Percentiles rank a stretch among this genome's conserved stretches.
Conservation (phyloP, 2,797 vertebrate species). For the Vultur gryphus region DNA sequence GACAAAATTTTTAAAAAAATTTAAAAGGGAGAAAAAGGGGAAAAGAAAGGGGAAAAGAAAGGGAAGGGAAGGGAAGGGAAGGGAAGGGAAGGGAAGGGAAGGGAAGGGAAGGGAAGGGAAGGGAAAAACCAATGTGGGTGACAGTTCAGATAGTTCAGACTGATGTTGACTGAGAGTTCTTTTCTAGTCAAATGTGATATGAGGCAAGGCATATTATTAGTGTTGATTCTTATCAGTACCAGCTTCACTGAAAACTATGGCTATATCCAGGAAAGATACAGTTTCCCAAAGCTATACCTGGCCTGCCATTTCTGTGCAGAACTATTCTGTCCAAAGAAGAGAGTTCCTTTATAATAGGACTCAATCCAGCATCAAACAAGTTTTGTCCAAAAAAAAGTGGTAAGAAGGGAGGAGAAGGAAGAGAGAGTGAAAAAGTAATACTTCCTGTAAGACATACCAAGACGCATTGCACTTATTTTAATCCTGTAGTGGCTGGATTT, state of each 20-base stretch:
- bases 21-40: background rate
- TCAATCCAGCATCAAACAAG: background rate
- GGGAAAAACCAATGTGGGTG: no score
- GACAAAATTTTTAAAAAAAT: no score
- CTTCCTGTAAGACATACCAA: background rate
- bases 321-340: background rate
- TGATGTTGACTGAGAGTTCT: background rate
- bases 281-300: background rate
- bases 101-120: background rate
- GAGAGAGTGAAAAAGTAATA: background rate
- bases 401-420: background rate
- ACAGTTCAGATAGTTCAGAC: background rate
- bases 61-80: background rate
- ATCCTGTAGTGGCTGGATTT: background rate
- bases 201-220: background rate
- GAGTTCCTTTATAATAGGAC: background rate
- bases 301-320: background rate
- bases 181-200: background rate
- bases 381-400: background rate
- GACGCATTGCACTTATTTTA: background rate
- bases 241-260: background rate
- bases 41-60: background rate
- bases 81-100: background rate
- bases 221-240: background rate
- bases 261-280: background rate